These are phyloP conservation scores for Calycopis cecrops DNA, from an alignment of 1,140 invertebrate species.

Conservation along the genomic window DNA sequence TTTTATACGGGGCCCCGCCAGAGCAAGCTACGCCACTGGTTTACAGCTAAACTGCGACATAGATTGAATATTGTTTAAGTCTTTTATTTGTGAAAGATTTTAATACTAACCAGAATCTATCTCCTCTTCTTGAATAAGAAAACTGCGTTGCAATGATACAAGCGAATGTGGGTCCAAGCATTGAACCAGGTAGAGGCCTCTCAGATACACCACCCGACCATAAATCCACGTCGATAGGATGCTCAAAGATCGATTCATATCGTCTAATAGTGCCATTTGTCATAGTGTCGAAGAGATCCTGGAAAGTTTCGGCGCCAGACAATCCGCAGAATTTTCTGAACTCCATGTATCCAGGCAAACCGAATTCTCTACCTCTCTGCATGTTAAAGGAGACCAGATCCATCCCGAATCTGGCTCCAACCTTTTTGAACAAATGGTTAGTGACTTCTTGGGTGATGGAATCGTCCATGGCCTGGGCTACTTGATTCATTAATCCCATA, in stretches of 20 bases:
- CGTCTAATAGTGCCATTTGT: constrained; percentile 90
- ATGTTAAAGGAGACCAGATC: constrained; percentile 96
- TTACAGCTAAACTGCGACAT: no score
- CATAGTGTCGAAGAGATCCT: constrained; percentile 91
- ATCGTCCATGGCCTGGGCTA: constrained; percentile 96
- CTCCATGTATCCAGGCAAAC: constrained; percentile 94
- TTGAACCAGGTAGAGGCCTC: constrained; percentile 87
- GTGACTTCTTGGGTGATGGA: constrained; percentile 95
- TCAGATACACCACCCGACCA: constrained; percentile 96
- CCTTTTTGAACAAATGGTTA: constrained; percentile 93
- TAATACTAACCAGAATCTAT: constrained; percentile 90
- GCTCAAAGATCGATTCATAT: constrained; percentile 74
- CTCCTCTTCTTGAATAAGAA: constrained; percentile 91
- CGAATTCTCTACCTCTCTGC: constrained; percentile 94
- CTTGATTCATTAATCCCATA: constrained; percentile 95
- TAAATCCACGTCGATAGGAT: constrained; percentile 91
- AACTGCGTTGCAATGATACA: constrained; percentile 98
- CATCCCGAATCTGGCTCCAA: constrained; percentile 89
- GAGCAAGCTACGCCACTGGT: no score
- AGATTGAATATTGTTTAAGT: no score
- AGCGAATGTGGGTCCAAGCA: constrained; percentile 96
- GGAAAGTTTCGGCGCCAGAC: constrained; percentile 86
- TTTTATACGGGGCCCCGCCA: no score
- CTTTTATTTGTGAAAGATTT: no score
- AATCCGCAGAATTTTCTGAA: constrained; percentile 94